A percentile compares a stretch with the other conserved stretches of the same genome.
Conservation (phyloP, 30 jellyfish, hydroid and myxozoan species). For the Sanderia malayensis region DNA sequence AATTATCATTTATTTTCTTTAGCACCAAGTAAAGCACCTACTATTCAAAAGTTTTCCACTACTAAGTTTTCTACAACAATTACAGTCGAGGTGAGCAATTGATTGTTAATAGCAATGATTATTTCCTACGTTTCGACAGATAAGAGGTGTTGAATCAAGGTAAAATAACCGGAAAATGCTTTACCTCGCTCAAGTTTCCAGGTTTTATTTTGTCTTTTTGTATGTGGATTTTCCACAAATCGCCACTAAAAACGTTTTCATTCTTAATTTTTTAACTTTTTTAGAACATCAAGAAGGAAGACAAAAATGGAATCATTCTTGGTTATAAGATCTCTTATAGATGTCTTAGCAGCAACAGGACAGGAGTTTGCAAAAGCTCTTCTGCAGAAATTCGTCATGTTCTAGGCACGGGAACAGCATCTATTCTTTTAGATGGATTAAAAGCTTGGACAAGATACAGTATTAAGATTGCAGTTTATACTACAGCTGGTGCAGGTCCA, state of each 20-base stretch:
- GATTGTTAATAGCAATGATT: too few species aligned
- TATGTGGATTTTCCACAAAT: too few species aligned
- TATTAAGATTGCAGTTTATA: slow-evolving; percentile 16
- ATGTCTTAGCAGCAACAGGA: slow-evolving; percentile 17
- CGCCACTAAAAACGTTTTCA: too few species aligned
- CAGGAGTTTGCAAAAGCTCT: slow-evolving; percentile 23
- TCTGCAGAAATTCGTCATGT: slow-evolving; percentile 1
- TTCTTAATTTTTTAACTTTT: too few species aligned
- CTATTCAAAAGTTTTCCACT: background rate
- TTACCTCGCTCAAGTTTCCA: too few species aligned
- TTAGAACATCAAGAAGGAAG: slow-evolving; percentile 4
- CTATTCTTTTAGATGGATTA: background rate
- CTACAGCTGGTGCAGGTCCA: slow-evolving; percentile 31
- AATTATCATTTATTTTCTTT: background rate
- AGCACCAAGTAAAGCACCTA: slow-evolving; percentile 16
- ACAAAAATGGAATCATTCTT: slow-evolving; percentile 9
- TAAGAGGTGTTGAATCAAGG: too few species aligned
- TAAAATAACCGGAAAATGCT: too few species aligned
- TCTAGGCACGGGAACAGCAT: slow-evolving; percentile 11
- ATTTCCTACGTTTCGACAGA: too few species aligned
- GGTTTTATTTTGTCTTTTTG: too few species aligned
- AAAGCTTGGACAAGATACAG: slow-evolving; percentile 43
- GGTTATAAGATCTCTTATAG: slow-evolving; percentile 21
- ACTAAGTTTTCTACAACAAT: background rate
- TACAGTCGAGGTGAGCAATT: slow-evolving; percentile 5